Percentiles rank a stretch among this genome's conserved stretches.
These are phyloP conservation scores for Dendrolimus pini DNA, from an alignment of 2,888 invertebrate genomes.

Conservation along the genomic window DNA sequence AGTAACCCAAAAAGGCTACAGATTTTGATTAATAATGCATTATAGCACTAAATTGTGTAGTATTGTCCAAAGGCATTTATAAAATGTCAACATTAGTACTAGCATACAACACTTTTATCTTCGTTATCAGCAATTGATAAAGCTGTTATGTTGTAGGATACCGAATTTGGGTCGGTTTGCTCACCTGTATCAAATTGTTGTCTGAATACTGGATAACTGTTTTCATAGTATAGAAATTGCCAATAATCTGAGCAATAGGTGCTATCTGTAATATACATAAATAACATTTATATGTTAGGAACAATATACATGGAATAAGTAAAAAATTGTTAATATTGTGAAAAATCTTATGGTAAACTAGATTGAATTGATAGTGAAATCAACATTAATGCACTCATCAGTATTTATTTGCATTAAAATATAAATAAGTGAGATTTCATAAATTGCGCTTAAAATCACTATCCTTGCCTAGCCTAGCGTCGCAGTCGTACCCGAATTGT, in stretches of 20 bases:
- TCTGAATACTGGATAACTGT: not conserved
- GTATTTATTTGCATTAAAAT: too few species aligned
- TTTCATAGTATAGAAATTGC: not conserved
- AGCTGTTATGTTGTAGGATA: constrained; percentile 41
- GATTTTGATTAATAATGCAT: not conserved
- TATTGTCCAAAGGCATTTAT: constrained; percentile 21
- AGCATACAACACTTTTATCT: constrained; percentile 59
- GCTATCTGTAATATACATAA: too few species aligned
- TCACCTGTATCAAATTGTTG: constrained; percentile 9
- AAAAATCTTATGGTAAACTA: too few species aligned
- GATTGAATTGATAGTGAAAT: too few species aligned
- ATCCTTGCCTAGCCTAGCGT: too few species aligned
- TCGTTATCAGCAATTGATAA: constrained; percentile 65
- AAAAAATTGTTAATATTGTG: too few species aligned
- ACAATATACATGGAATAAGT: too few species aligned
- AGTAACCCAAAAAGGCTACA: not conserved
- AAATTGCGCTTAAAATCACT: too few species aligned
- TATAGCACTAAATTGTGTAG: not conserved
- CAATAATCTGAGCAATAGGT: not conserved
- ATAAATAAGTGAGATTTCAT: too few species aligned
- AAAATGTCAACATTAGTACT: constrained; percentile 28
- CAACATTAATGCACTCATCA: too few species aligned
- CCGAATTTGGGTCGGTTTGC: constrained; percentile 60
- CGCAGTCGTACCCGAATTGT: too few species aligned
- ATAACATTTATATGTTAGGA: too few species aligned